Conservation (phyloP, 1,140 invertebrate species). For the Drosophila watanabei region DNA sequence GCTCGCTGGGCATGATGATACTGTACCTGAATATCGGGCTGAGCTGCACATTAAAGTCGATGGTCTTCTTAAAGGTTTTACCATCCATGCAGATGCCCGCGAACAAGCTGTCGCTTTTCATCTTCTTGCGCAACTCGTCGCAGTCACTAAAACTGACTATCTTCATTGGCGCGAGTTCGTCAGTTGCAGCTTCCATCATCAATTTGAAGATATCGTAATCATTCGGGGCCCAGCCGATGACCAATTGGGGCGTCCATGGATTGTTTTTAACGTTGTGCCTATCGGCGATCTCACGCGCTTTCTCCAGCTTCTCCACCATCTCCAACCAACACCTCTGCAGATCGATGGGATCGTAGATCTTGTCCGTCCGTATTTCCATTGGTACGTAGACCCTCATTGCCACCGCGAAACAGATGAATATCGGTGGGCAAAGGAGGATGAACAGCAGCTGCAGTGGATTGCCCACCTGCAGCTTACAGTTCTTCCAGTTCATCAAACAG, state of each 20-base stretch:
- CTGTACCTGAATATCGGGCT: slow-evolving; percentile 43
- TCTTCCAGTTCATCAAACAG: slow-evolving; percentile 51
- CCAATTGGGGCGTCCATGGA: slow-evolving; percentile 51
- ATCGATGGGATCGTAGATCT: background rate
- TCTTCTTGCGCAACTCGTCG: background rate
- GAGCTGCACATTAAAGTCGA: background rate
- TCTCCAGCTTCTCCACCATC: slow-evolving; percentile 25
- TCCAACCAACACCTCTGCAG: slow-evolving; percentile 34
- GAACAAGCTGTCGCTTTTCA: slow-evolving; percentile 26
- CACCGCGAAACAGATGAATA: slow-evolving; percentile 35
- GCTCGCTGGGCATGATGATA: slow-evolving; percentile 60
- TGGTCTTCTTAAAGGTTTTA: background rate
- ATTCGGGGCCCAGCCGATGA: slow-evolving; percentile 57
- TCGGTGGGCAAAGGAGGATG: slow-evolving; percentile 22
- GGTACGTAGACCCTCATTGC: slow-evolving; percentile 9
- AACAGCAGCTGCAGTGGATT: slow-evolving; percentile 38
- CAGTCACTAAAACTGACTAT: slow-evolving; percentile 8
- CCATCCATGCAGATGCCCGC: slow-evolving; percentile 61
- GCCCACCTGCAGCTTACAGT: slow-evolving; percentile 49
- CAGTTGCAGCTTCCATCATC: background rate
- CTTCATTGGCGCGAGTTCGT: slow-evolving; percentile 9
- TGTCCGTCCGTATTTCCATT: slow-evolving; percentile 11
- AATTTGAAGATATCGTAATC: slow-evolving; percentile 3
- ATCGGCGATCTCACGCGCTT: background rate
- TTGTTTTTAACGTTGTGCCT: slow-evolving; percentile 1